Percentiles rank a stretch among this genome's conserved stretches.
Conservation (phyloP, 2,113 vertebrate species). For the Tretioscincus oriximinensis region DNA sequence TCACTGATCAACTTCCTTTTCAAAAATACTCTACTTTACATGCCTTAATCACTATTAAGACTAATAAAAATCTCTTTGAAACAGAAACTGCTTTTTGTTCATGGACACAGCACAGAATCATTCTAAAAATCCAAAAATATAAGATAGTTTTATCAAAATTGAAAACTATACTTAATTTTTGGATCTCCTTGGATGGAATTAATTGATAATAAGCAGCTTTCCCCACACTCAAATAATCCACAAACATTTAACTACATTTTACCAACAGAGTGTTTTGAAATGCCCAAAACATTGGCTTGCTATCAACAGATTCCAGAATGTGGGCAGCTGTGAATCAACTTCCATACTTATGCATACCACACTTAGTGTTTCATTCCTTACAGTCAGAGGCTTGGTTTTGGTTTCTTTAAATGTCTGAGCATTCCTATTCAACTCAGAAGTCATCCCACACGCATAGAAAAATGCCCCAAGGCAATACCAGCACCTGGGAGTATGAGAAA, state of each 20-base stretch:
- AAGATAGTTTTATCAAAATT: neutral
- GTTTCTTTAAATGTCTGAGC: neutral
- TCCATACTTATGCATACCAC: neutral
- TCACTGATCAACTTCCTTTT: no score
- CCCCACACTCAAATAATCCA: no score
- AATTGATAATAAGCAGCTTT: no score
- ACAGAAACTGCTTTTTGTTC: neutral
- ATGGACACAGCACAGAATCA: neutral
- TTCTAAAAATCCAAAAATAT: neutral
- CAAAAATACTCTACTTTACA: neutral
- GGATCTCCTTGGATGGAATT: no score
- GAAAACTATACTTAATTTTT: neutral
- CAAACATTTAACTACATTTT: no score
- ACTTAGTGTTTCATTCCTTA: neutral
- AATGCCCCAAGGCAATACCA: neutral
- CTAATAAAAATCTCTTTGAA: neutral
- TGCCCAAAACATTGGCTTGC: neutral
- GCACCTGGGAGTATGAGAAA: neutral
- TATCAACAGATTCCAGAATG: conserved; percentile 1
- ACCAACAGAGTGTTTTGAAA: neutral
- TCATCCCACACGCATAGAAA: neutral
- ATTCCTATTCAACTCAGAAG: neutral
- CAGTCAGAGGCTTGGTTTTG: neutral
- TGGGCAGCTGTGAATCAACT: neutral
- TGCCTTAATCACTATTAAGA: neutral